Percentiles rank a stretch among this genome's conserved stretches.
phyloP scores from a whole-genome alignment of 2,797 vertebrate species.

The Odontamblyopus rebecca region DNA sequence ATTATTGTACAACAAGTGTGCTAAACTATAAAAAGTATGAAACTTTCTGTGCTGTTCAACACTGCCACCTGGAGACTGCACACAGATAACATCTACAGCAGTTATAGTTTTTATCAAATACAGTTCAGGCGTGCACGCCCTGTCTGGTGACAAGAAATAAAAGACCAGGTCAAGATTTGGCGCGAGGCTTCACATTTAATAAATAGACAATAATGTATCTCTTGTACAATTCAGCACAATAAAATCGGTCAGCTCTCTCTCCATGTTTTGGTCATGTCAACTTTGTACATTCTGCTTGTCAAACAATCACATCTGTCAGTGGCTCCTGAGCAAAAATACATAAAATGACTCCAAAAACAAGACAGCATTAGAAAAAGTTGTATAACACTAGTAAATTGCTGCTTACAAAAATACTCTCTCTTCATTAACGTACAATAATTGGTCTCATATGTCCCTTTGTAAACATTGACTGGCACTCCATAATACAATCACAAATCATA shows the following conservation, averaged over 20 bases:
- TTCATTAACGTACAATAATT: slow-evolving; percentile 26
- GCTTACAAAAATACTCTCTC: slow-evolving; percentile 48
- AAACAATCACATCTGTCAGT: slow-evolving; percentile 68
- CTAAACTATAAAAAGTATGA: neutral
- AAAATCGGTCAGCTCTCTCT: slow-evolving; percentile 7
- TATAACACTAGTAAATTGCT: slow-evolving; percentile 35
- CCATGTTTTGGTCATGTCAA: slow-evolving; percentile 34
- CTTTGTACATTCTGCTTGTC: slow-evolving; percentile 64
- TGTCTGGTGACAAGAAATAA: slow-evolving; percentile 17
- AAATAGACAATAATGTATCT: slow-evolving; percentile 57
- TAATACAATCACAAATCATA: slow-evolving; percentile 40
- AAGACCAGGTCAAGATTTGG: slow-evolving; percentile 23
- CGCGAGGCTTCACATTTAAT: slow-evolving; percentile 63
- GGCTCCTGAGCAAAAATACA: slow-evolving; percentile 65
- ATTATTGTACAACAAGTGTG: neutral
- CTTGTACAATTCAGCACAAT: slow-evolving; percentile 14
- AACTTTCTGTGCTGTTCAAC: slow-evolving; percentile 22
- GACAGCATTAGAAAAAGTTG: slow-evolving; percentile 29
- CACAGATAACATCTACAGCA: neutral
- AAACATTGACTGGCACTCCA: slow-evolving; percentile 66
- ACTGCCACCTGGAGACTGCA: slow-evolving; percentile 49
- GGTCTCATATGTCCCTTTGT: slow-evolving; percentile 45
- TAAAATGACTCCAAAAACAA: slow-evolving; percentile 35
- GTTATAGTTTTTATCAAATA: slow-evolving; percentile 13
- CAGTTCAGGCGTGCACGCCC: slow-evolving; percentile 11